Percentiles rank a stretch among this genome's conserved stretches.
Evolutionary conservation across 2,888 invertebrate genomes (phyloP).

Genomic region (Lycocerus yunnanus): DNA sequence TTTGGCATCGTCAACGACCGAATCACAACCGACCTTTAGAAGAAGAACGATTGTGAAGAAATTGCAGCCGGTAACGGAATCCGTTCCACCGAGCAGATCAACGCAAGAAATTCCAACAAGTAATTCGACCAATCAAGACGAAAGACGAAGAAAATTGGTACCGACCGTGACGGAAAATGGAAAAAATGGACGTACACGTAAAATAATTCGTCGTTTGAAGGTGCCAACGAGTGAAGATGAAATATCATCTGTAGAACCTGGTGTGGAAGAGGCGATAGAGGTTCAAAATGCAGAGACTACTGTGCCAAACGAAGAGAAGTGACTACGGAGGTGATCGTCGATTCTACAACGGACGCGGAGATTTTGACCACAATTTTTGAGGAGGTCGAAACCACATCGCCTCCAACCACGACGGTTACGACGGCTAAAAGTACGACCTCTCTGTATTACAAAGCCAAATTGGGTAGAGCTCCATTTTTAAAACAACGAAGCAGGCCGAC

Average conservation of each 20-base stretch:
- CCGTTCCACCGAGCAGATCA: constrained; percentile 41
- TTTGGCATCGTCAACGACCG: not conserved
- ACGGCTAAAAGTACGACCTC: constrained; percentile 11
- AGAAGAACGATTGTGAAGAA: not conserved
- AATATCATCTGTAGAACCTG: not conserved
- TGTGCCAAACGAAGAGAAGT: not conserved
- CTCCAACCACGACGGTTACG: not conserved
- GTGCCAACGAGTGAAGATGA: constrained; percentile 51
- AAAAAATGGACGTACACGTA: constrained; percentile 38
- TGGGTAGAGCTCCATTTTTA: constrained; percentile 16
- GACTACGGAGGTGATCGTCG: not conserved
- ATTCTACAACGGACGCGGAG: not conserved
- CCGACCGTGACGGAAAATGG: constrained; percentile 11
- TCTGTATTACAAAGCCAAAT: constrained; percentile 12
- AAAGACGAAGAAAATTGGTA: not conserved
- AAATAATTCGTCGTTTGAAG: constrained; percentile 46
- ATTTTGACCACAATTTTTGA: not conserved
- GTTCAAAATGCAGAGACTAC: not conserved
- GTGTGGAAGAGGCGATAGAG: not conserved
- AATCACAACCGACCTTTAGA: no score
- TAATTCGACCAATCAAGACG: not conserved
- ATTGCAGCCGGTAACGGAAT: constrained; percentile 36
- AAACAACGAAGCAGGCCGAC: constrained; percentile 3
- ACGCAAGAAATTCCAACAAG: constrained; percentile 31
- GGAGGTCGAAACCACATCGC: not conserved